A percentile compares a stretch with the other conserved stretches of the same genome.
These are phyloP conservation scores for Ophion obscuratus DNA, from an alignment of 2,888 invertebrate species.

Conservation along the genomic window DNA sequence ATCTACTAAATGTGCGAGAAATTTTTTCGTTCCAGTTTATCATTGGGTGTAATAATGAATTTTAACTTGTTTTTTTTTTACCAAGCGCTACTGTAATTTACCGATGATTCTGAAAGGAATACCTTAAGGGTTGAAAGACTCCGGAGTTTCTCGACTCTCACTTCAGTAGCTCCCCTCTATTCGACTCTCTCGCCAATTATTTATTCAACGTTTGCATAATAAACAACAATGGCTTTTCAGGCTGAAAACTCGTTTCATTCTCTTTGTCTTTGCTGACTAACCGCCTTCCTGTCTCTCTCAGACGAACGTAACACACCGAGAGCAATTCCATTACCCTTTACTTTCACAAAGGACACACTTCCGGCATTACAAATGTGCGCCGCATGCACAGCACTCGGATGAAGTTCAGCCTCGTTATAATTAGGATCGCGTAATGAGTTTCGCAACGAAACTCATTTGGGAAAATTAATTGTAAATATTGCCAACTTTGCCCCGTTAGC, in stretches of 20 bases:
- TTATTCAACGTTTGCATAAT: constrained; percentile 22
- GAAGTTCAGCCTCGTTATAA: not conserved
- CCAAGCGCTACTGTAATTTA: too few relatives aligned
- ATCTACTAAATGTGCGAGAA: too few relatives aligned
- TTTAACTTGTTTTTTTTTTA: too few relatives aligned
- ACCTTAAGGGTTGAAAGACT: not conserved
- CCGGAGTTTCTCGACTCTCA: not conserved
- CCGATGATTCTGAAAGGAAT: too few relatives aligned
- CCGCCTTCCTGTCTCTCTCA: not conserved
- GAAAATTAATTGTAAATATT: not conserved
- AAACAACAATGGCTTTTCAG: constrained; percentile 11
- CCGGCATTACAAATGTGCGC: constrained; percentile 8
- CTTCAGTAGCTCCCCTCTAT: not conserved
- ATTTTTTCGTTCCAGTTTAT: not conserved
- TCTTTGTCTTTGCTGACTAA: not conserved
- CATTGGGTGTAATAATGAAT: too few relatives aligned
- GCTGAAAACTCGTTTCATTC: not conserved
- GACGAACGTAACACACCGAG: constrained; percentile 16
- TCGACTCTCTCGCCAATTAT: constrained; percentile 1
- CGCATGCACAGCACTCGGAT: not conserved
- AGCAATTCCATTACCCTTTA: constrained; percentile 33
- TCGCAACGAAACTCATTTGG: constrained; percentile 19
- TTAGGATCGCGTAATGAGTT: not conserved
- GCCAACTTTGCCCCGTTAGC: not conserved
- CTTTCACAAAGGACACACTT: constrained; percentile 16